Evolutionary conservation across 2,888 invertebrate species (phyloP).

Genomic region (Orthosia gothica): DNA sequence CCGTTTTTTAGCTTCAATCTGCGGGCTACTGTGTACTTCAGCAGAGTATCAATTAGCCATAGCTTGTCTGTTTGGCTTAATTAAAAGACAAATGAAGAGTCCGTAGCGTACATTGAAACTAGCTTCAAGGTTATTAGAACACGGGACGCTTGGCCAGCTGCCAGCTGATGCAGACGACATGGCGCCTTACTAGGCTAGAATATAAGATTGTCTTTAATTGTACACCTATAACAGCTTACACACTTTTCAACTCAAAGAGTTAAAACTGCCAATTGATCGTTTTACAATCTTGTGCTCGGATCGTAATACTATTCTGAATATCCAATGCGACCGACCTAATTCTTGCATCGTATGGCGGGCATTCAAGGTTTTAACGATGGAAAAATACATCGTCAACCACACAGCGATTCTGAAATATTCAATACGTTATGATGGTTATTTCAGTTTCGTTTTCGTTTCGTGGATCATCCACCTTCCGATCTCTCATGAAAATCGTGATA

Average conservation of each 20-base stretch:
- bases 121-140: slow-evolving; percentile 73
- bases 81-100: slow-evolving; percentile 47
- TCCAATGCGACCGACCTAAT: slow-evolving; percentile 62
- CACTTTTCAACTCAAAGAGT: slow-evolving; percentile 22
- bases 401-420: slow-evolving; percentile 34
- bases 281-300: slow-evolving; percentile 18
- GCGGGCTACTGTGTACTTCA: neutral
- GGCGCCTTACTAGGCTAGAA: slow-evolving; percentile 76
- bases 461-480: slow-evolving; percentile 14
- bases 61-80: slow-evolving; percentile 34
- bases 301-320: slow-evolving; percentile 47
- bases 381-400: slow-evolving; percentile 49
- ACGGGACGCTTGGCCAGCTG: slow-evolving; percentile 72
- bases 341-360: slow-evolving; percentile 50
- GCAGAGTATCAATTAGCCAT: slow-evolving; percentile 3
- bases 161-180: slow-evolving; percentile 78
- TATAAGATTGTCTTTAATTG: slow-evolving; percentile 61
- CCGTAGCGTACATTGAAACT: slow-evolving; percentile 47
- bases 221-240: slow-evolving; percentile 21
- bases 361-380: slow-evolving; percentile 63
- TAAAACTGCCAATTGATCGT: slow-evolving; percentile 7
- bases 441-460: slow-evolving; percentile 24
- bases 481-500: slow-evolving; percentile 20
- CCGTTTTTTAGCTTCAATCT: slow-evolving; percentile 5
- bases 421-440: slow-evolving; percentile 26